Evolutionary conservation across 2,888 invertebrate species (phyloP), one percentile per base, ranked within the genome.

Genomic region (Euclidia mi): DNA sequence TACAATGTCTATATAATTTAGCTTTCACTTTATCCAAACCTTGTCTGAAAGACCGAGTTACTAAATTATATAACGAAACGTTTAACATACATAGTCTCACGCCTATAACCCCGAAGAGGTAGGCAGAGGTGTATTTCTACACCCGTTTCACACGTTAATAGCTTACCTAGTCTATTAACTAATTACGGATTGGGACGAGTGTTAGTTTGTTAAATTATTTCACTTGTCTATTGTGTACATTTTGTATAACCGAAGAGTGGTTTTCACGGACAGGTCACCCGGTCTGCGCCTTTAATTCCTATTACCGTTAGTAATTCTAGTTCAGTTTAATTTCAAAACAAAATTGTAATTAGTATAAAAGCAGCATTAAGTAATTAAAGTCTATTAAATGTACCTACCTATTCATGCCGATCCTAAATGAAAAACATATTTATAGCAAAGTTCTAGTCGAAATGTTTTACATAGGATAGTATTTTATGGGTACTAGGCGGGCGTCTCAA

Each of bases 1-100:
- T 71, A 78, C 71, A 76, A 64, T 73, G 56, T 71, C 56, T 73
- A 71, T 68, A 79, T 70, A 76, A 72, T 73, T 77, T 67, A 49
- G 62, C 65, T 68, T 75, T 68, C 56, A 67, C 73, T 76, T 72
- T 71, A 48, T 57, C 35, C 28, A 64, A 41, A 56, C 51, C n/a
- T 63, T 51, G 51, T 66, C 52, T 70, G 59, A 48, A 42, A 61
- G 51, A 56, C 55, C 0, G 20, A 25, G 20, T 25, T 34, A 58
- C 31, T 37, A 58, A 50, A 53, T 65, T 41, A 46, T 34, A 35
- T 14, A 40, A 34, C 10, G 32, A 45, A 46, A 47, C 20, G 3
- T 6, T n/a, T n/a, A n/a, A n/a, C n/a, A n/a, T n/a, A n/a, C n/a
- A n/a, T n/a, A n/a, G n/a, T n/a, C n/a, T n/a, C n/a, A n/a, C n/a